Conservation (phyloP, 1,140 invertebrate genomes). For the Drosophila sucinea region DNA sequence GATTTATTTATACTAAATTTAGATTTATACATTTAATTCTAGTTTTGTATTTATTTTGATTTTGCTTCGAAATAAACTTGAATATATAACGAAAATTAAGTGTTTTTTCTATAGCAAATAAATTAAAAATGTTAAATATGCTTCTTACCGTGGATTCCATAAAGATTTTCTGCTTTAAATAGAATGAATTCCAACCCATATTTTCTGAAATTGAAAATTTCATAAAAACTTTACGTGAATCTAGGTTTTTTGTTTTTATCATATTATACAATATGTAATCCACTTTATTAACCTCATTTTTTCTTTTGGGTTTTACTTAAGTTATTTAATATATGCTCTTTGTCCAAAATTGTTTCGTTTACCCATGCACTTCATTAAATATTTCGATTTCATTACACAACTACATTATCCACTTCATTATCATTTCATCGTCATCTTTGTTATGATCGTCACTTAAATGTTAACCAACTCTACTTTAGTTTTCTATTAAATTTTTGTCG, state of each 20-base stretch:
- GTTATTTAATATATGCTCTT: slow-evolving; percentile 33
- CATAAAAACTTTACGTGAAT: not conserved
- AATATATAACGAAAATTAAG: not conserved
- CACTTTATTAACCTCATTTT: slow-evolving; percentile 62
- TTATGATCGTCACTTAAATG: slow-evolving; percentile 53
- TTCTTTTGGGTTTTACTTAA: slow-evolving; percentile 38
- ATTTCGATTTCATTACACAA: slow-evolving; percentile 60
- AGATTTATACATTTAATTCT: not conserved
- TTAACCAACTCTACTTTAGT: slow-evolving; percentile 67
- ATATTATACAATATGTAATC: slow-evolving; percentile 77
- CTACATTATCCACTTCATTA: slow-evolving; percentile 40
- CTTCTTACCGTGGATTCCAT: no score
- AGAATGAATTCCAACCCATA: no score
- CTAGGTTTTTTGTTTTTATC: slow-evolving; percentile 39
- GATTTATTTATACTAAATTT: not conserved
- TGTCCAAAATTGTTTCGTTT: slow-evolving; percentile 23
- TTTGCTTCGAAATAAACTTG: not conserved
- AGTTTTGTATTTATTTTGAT: slow-evolving; percentile 5
- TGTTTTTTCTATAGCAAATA: no score
- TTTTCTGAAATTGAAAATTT: not conserved
- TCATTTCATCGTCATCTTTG: not conserved
- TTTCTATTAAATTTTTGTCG: slow-evolving; percentile 62
- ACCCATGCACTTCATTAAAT: slow-evolving; percentile 40
- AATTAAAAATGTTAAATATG: no score
- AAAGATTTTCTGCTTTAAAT: no score